Conservation (phyloP, 2,888 invertebrate genomes). For the Drosophila mimetica region DNA sequence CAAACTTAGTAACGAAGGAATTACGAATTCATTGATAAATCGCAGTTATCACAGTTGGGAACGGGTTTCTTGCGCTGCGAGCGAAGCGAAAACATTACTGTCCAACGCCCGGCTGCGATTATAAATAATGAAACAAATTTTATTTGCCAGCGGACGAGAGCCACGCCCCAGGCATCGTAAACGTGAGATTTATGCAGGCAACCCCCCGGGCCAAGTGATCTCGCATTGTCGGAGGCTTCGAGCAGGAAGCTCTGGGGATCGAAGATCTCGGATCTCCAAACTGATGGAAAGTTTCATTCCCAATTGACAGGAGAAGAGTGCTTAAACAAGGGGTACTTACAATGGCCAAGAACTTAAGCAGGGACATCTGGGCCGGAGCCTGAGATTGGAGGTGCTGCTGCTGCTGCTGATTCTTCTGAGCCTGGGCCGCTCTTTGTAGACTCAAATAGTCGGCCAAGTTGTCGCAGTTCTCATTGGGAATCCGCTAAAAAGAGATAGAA, state of each 20-base stretch:
- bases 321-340: conserved; percentile 87
- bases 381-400: conserved; percentile 31
- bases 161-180: conserved; percentile 50
- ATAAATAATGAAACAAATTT: conserved; percentile 61
- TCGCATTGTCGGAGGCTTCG: conserved; percentile 65
- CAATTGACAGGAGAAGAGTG: conserved; percentile 4
- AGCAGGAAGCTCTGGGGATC: conserved; percentile 55
- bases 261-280: too few species aligned
- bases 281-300: conserved; percentile 33
- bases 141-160: conserved; percentile 46
- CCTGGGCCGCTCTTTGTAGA: conserved; percentile 56
- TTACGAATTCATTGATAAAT: conserved; percentile 25
- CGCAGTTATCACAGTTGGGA: conserved; percentile 6
- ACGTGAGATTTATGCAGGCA: conserved; percentile 70
- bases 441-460: conserved; percentile 81
- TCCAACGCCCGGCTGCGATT: conserved; percentile 47
- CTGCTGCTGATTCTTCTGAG: conserved; percentile 20
- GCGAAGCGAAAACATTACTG: conserved; percentile 28
- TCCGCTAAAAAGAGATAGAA: conserved; percentile 70
- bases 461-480: conserved; percentile 74
- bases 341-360: conserved; percentile 91
- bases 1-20: neutral
- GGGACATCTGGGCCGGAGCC: conserved; percentile 78
- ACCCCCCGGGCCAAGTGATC: conserved; percentile 54
- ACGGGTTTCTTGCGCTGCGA: conserved; percentile 17